Conservation (phyloP, 92 coral and sea anemone genomes). For the Diadumene lineata region DNA sequence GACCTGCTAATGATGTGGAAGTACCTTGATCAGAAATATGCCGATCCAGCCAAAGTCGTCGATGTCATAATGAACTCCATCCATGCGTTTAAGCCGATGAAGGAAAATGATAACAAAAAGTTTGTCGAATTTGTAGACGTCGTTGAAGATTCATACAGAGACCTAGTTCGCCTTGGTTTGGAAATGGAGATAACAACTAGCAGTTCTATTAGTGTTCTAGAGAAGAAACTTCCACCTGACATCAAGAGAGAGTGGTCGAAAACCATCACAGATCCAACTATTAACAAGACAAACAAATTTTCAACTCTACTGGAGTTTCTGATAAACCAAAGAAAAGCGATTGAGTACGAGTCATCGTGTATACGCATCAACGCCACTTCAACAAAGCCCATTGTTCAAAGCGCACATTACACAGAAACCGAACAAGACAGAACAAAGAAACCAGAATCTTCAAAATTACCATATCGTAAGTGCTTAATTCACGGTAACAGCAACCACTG, state of each 20-base stretch:
- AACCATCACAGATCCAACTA: constrained; percentile 26
- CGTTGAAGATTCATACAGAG: constrained; percentile 36
- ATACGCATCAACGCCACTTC: constrained; percentile 8
- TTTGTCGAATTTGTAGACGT: constrained; percentile 18
- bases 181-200: not conserved
- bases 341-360: constrained; percentile 44
- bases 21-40: too few species aligned
- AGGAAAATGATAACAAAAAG: constrained; percentile 43
- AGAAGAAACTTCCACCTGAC: constrained; percentile 31
- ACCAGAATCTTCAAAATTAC: not conserved
- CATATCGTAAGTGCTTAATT: too few species aligned
- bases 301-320: constrained; percentile 41
- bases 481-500: not conserved
- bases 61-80: constrained; percentile 46
- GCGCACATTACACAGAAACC: not conserved
- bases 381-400: not conserved
- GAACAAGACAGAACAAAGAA: not conserved
- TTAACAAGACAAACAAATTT: constrained; percentile 46
- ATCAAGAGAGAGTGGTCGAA: constrained; percentile 46
- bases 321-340: constrained; percentile 30
- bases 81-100: constrained; percentile 38
- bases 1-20: constrained; percentile 49
- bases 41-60: constrained; percentile 52
- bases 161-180: constrained; percentile 18
- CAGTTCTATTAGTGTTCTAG: not conserved